These are phyloP conservation scores for Terrapene triunguis DNA, from an alignment of 2,113 vertebrate species.

Conservation along the genomic window DNA sequence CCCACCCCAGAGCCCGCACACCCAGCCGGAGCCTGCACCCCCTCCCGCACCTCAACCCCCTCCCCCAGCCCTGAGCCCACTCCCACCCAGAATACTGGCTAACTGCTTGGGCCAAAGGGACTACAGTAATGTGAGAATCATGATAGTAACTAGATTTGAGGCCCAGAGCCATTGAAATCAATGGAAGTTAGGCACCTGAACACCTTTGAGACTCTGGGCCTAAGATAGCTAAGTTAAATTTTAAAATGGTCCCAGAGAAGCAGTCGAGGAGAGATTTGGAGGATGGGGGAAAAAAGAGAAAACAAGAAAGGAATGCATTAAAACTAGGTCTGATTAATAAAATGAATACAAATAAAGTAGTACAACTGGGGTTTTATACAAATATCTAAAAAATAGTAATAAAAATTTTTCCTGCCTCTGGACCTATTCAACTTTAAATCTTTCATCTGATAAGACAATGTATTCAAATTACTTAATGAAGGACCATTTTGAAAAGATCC, in stretches of 20 bases:
- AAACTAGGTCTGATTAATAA: constrained; percentile 54
- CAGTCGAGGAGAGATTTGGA: constrained; percentile 3
- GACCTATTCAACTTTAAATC: constrained; percentile 19
- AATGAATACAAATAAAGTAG: constrained; percentile 44
- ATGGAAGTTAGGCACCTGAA: too few relatives aligned
- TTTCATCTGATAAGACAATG: constrained; percentile 33
- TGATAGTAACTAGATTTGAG: constrained; percentile 1
- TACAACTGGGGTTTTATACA: constrained; percentile 26
- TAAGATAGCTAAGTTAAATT: constrained; percentile 60
- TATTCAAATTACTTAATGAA: constrained; percentile 45
- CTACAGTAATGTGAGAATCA: neutral
- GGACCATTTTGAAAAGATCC: constrained; percentile 51
- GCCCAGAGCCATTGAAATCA: too few relatives aligned
- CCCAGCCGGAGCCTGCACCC: too few relatives aligned
- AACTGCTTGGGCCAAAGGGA: neutral
- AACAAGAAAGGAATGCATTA: constrained; percentile 12
- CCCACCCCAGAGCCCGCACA: too few relatives aligned
- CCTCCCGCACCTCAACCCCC: too few relatives aligned
- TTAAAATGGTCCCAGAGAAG: constrained; percentile 56
- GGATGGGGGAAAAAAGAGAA: neutral
- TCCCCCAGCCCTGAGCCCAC: too few relatives aligned
- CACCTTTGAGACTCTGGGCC: neutral
- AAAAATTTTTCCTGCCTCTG: neutral
- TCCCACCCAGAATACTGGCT: neutral
- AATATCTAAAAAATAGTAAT: constrained; percentile 4